Evolutionary conservation across 1,140 invertebrate species (phyloP).

Genomic region (Scaptomyza graminum): DNA sequence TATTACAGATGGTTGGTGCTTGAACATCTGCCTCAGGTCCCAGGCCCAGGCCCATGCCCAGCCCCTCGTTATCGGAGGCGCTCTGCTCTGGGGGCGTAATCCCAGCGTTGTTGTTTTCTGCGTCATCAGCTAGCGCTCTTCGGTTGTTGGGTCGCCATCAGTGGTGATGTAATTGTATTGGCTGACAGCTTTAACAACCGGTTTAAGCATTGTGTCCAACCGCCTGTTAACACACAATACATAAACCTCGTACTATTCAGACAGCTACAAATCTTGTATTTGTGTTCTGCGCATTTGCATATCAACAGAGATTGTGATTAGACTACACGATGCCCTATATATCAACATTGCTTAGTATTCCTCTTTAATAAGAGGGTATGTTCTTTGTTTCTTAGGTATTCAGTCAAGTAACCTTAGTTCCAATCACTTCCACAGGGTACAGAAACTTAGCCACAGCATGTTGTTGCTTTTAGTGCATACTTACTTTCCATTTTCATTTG

Average conservation of each 20-base stretch:
- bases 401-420: no score
- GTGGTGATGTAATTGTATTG: constrained; percentile 73
- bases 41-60: neutral
- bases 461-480: neutral
- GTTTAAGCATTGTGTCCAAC: constrained; percentile 43
- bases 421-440: neutral
- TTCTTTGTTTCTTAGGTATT: no score
- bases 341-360: no score
- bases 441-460: neutral
- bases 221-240: constrained; percentile 38
- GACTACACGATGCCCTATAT: constrained; percentile 10
- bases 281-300: constrained; percentile 47
- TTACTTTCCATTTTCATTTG: constrained; percentile 64
- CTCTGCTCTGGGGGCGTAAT: constrained; percentile 36
- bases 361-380: no score
- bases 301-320: neutral
- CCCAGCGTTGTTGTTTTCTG: constrained; percentile 30
- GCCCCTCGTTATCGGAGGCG: constrained; percentile 25
- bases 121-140: constrained; percentile 20
- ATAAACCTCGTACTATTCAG: constrained; percentile 41
- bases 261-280: constrained; percentile 42
- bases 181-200: constrained; percentile 67
- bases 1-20: constrained; percentile 57
- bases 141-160: constrained; percentile 8
- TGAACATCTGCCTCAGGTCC: constrained; percentile 40